Evolutionary conservation across 2,888 invertebrate genomes (phyloP).

Genomic region (Ochlodes sylvanus): DNA sequence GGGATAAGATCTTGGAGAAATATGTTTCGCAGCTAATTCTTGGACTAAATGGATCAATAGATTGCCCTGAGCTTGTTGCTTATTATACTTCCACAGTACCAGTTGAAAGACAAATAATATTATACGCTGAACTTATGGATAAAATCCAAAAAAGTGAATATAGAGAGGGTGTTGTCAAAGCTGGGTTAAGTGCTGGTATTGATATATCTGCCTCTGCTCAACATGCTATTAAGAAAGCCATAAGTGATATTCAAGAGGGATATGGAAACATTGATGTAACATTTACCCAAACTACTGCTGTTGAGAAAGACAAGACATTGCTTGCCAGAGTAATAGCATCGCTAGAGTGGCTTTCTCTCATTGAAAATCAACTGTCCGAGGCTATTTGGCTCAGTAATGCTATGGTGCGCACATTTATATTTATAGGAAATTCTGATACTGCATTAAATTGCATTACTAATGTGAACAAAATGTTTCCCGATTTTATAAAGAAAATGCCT

Average conservation of each 20-base stretch:
- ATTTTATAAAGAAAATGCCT: constrained; percentile 70
- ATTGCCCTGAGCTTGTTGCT: constrained; percentile 92
- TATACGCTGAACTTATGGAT: constrained; percentile 90
- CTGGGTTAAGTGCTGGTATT: constrained; percentile 90
- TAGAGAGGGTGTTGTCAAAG: constrained; percentile 87
- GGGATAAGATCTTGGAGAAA: constrained; percentile 90
- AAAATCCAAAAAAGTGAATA: constrained; percentile 87
- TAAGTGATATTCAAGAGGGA: constrained; percentile 73
- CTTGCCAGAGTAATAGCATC: constrained; percentile 79
- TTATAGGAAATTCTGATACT: constrained; percentile 92
- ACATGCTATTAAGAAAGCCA: constrained; percentile 91
- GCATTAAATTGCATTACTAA: constrained; percentile 88
- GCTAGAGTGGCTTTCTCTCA: constrained; percentile 94
- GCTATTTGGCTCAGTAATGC: constrained; percentile 95
- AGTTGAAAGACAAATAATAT: constrained; percentile 69
- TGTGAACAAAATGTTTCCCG: constrained; percentile 69
- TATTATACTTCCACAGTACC: constrained; percentile 94
- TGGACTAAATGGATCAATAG: constrained; percentile 77
- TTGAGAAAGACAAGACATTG: constrained; percentile 75
- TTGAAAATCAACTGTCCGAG: constrained; percentile 91
- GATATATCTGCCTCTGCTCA: constrained; percentile 94
- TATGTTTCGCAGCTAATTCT: constrained; percentile 90
- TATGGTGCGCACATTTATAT: constrained; percentile 93
- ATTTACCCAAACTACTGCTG: constrained; percentile 88
- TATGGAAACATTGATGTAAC: constrained; percentile 82